Conservation (phyloP, 2,888 invertebrate species). For the Drosophila peninsularis region DNA sequence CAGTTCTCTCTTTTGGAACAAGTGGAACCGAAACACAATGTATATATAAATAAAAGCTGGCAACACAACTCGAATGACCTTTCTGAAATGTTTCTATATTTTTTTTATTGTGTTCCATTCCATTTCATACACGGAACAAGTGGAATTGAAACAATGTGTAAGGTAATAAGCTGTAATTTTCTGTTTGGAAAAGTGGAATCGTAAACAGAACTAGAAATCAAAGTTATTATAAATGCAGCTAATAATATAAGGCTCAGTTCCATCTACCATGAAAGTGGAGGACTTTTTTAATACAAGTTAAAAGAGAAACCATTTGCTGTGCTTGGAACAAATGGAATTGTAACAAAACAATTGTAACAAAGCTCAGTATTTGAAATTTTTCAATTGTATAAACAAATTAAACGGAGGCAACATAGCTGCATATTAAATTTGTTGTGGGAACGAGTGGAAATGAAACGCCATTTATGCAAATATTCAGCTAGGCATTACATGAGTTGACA, state of each 20-base stretch:
- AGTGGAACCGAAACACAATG: background rate
- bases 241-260: too few relatives aligned
- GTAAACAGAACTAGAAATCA: too few relatives aligned
- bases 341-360: background rate
- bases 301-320: accelerated
- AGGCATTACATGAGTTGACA: background rate
- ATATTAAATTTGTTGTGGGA: background rate
- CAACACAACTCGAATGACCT: too few relatives aligned
- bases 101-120: too few relatives aligned
- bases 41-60: too few relatives aligned
- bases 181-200: too few relatives aligned
- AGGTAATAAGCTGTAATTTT: too few relatives aligned
- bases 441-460: constrained; percentile 10
- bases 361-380: background rate
- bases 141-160: too few relatives aligned
- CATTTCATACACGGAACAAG: too few relatives aligned
- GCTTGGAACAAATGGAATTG: background rate
- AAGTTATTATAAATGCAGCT: too few relatives aligned
- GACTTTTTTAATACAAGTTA: accelerated
- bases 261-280: background rate
- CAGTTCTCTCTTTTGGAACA: background rate
- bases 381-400: background rate
- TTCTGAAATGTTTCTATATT: too few relatives aligned
- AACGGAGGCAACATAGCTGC: background rate
- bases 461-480: constrained; percentile 4